A percentile compares a stretch with the other conserved stretches of the same genome.
These are phyloP conservation scores for Cassiopea andromeda DNA, from an alignment of 30 jellyfish, hydroid and myxozoan species.

Conservation along the genomic window DNA sequence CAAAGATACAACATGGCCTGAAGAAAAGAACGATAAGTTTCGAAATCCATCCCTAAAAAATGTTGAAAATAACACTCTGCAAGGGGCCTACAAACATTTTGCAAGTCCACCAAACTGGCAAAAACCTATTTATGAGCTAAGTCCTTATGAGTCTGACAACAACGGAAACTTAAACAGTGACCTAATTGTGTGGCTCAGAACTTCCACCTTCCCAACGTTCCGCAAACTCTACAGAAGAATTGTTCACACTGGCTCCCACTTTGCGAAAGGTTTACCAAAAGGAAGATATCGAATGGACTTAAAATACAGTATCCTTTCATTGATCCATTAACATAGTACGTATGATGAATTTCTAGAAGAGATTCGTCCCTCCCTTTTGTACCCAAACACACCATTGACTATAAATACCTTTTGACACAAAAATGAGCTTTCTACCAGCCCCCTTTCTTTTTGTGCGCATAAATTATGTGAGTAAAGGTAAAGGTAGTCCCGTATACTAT, in stretches of 20 bases:
- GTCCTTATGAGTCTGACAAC: constrained; percentile 72
- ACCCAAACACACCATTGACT: no score
- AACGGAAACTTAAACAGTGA: constrained; percentile 84
- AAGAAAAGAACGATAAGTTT: constrained; percentile 85
- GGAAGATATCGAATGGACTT: constrained; percentile 88
- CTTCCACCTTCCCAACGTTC: constrained; percentile 96
- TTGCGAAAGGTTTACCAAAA: constrained; percentile 85
- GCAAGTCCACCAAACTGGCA: constrained; percentile 89
- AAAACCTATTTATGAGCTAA: constrained; percentile 63
- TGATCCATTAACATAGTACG: no score
- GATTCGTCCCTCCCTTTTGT: no score
- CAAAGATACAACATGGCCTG: constrained; percentile 86
- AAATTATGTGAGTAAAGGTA: no score
- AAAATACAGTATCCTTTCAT: constrained; percentile 85
- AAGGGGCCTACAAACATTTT: constrained; percentile 64
- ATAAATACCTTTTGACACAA: no score
- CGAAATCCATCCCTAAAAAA: constrained; percentile 77
- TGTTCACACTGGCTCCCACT: constrained; percentile 61
- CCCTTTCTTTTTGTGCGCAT: no score
- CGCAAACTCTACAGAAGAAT: constrained; percentile 84
- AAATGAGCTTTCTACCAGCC: no score
- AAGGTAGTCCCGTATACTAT: no score
- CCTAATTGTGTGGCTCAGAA: constrained; percentile 95
- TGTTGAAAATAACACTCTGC: constrained; percentile 31
- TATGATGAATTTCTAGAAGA: no score